phyloP scores from a whole-genome alignment of 2,888 invertebrate genomes.

The Sisyra nigra region DNA sequence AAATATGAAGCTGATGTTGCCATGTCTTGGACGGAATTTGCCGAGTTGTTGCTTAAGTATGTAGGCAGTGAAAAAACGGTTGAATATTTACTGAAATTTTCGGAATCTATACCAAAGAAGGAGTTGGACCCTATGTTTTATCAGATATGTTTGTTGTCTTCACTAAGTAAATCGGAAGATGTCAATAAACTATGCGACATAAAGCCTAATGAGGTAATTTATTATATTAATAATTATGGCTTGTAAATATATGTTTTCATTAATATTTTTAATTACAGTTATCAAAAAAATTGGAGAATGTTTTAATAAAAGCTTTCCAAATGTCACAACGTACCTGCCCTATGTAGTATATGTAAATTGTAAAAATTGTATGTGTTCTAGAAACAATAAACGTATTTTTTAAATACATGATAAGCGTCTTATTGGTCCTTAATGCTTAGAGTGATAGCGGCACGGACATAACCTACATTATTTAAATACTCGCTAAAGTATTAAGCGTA shows the following conservation, averaged over 20 bases:
- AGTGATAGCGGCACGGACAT: too few species aligned
- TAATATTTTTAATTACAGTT: neutral
- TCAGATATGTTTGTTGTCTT: slow-evolving; percentile 34
- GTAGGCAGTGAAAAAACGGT: slow-evolving; percentile 40
- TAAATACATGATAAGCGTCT: too few species aligned
- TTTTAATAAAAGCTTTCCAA: neutral
- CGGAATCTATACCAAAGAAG: slow-evolving; percentile 34
- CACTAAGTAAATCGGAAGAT: neutral
- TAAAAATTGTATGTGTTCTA: too few species aligned
- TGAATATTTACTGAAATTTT: slow-evolving; percentile 36
- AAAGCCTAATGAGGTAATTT: neutral
- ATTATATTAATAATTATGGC: neutral
- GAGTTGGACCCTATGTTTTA: slow-evolving; percentile 44
- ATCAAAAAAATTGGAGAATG: neutral
- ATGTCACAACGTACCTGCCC: too few species aligned
- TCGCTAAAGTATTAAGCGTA: too few species aligned
- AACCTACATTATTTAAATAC: too few species aligned
- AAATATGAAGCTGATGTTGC: slow-evolving; percentile 29
- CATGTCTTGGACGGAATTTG: slow-evolving; percentile 43
- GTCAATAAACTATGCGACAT: neutral
- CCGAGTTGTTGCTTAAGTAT: slow-evolving; percentile 39
- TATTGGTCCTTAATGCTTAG: too few species aligned
- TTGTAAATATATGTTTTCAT: neutral
- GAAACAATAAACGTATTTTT: too few species aligned
- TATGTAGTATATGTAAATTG: too few species aligned